Conservation (phyloP, 2,797 vertebrate genomes). For the Gobionotothen gibberifrons region DNA sequence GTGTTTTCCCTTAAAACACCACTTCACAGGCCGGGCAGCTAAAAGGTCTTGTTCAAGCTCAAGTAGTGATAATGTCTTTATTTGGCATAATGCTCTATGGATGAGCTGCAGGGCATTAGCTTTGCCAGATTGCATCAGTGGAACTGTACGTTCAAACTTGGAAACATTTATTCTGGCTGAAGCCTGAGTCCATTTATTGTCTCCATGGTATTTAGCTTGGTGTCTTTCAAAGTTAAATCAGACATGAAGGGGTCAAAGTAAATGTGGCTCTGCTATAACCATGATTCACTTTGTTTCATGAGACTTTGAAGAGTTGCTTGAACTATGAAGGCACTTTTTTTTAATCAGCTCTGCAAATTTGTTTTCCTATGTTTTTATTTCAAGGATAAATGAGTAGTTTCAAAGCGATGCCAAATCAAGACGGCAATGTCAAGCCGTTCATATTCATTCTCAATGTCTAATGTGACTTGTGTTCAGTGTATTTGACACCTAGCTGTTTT, state of each 20-base stretch:
- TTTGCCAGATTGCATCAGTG: conserved; percentile 68
- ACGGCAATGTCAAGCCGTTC: not conserved
- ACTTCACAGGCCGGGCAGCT: conserved; percentile 64
- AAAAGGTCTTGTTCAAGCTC: conserved; percentile 82
- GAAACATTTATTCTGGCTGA: conserved; percentile 65
- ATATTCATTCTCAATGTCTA: not conserved
- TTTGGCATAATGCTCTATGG: conserved; percentile 71
- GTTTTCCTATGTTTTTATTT: conserved; percentile 6
- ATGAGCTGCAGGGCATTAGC: conserved; percentile 59
- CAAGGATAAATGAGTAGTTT: not conserved
- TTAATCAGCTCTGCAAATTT: not conserved
- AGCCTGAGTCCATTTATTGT: conserved; percentile 57
- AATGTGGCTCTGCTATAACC: conserved; percentile 17
- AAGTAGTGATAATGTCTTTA: conserved; percentile 63
- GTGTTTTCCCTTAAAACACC: conserved; percentile 71
- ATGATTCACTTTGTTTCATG: conserved; percentile 15
- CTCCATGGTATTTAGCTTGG: conserved; percentile 70
- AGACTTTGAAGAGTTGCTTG: conserved; percentile 7
- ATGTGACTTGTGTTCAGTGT: not conserved
- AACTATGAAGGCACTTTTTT: conserved; percentile 16
- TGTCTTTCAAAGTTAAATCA: conserved; percentile 63
- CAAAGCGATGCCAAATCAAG: not conserved
- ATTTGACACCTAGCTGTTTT: conserved; percentile 1
- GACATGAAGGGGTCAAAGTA: conserved; percentile 43
- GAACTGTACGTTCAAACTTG: conserved; percentile 60